A percentile compares a stretch with the other conserved stretches of the same genome.
Conservation (phyloP, 1,140 invertebrate species). For the Neodiprion fabricii region DNA sequence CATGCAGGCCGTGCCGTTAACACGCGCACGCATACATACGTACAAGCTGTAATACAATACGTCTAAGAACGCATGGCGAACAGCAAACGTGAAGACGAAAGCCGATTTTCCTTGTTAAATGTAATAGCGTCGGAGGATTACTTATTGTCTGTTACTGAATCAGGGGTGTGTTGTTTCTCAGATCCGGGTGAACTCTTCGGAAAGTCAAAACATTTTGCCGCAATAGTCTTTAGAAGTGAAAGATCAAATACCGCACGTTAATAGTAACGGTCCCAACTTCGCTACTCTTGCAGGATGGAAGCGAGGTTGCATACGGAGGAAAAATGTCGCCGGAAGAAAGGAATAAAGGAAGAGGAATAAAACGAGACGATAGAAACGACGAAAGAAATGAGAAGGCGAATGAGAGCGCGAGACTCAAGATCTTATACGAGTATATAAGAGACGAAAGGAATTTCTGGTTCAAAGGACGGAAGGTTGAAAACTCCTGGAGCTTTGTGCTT, state of each 20-base stretch:
- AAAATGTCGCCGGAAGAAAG: conserved; percentile 8
- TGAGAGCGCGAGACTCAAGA: background rate
- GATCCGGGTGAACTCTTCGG: no score
- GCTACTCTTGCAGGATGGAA: no score
- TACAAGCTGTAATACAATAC: background rate
- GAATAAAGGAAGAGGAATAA: background rate
- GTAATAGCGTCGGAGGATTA: background rate
- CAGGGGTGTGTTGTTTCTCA: no score
- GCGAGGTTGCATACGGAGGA: background rate
- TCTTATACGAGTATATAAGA: background rate
- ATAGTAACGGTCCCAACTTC: no score
- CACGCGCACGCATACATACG: background rate
- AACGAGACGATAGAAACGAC: conserved; percentile 12
- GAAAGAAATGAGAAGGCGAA: conserved; percentile 13
- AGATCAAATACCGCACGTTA: no score
- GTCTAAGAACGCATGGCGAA: background rate
- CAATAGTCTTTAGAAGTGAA: no score
- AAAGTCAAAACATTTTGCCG: no score
- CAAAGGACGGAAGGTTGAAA: conserved; percentile 24
- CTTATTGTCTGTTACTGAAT: no score
- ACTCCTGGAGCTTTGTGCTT: background rate
- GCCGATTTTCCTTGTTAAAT: background rate
- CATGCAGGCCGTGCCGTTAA: background rate
- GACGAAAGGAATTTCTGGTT: conserved; percentile 14
- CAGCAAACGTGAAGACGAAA: background rate